A percentile compares a stretch with the other conserved stretches of the same genome.
Evolutionary conservation across 2,888 invertebrate genomes (phyloP).

Genomic region (Xestoiulus laeticollis): DNA sequence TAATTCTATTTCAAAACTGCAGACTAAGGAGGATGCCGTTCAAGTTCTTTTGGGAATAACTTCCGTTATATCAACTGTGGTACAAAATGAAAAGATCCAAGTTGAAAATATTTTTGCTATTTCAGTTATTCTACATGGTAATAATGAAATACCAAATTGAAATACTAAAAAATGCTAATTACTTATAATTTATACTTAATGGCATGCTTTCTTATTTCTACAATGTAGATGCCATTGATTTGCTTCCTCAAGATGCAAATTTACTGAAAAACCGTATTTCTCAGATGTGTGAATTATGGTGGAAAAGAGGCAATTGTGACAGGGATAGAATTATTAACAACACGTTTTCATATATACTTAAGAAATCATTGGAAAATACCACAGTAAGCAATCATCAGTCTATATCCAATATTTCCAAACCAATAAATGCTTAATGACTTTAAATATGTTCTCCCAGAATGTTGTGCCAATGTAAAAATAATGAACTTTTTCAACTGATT

Average conservation of each 20-base stretch:
- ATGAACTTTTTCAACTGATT: too few species aligned
- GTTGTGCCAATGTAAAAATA: too few species aligned
- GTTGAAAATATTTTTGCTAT: background rate
- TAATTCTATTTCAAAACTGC: background rate
- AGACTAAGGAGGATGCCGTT: background rate
- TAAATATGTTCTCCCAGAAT: too few species aligned
- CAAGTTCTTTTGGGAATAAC: conserved; percentile 30
- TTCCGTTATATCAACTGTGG: background rate
- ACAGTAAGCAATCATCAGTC: background rate
- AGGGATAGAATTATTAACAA: background rate
- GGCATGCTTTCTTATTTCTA: background rate
- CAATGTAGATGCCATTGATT: background rate
- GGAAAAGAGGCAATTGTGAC: background rate
- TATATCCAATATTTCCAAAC: background rate
- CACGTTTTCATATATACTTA: background rate
- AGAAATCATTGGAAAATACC: background rate
- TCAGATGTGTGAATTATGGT: conserved; percentile 23
- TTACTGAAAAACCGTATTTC: background rate
- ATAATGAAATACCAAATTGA: background rate
- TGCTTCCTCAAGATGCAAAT: background rate
- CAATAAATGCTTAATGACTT: too few species aligned
- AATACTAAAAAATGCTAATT: background rate
- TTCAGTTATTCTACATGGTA: conserved; percentile 32
- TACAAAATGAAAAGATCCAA: conserved; percentile 6
- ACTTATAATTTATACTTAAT: background rate